phyloP scores from a whole-genome alignment of 2,888 invertebrate genomes.

The Agrotis exclamationis region DNA sequence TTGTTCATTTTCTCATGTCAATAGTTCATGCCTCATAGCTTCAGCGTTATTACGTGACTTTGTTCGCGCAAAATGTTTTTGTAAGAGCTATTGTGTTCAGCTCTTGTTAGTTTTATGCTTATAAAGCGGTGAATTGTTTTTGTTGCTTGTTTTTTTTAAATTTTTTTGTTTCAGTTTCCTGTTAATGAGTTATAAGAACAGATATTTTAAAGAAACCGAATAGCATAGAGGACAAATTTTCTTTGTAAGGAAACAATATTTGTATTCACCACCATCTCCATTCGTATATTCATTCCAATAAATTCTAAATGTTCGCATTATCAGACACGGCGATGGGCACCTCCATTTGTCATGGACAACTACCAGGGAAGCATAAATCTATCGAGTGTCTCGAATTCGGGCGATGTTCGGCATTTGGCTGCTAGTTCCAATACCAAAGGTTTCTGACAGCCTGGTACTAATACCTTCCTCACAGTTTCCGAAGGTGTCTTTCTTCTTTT shows the following conservation, averaged over 20 bases:
- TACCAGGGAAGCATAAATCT: conserved; percentile 58
- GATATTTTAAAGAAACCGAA: background rate
- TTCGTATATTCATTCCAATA: conserved; percentile 42
- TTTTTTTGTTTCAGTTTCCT: background rate
- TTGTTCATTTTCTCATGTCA: conserved; percentile 73
- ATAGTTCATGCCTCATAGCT: conserved; percentile 74
- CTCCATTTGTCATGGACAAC: conserved; percentile 56
- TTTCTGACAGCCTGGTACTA: conserved; percentile 38
- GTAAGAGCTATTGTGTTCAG: conserved; percentile 50
- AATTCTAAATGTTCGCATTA: conserved; percentile 51
- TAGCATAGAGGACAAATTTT: background rate
- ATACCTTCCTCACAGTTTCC: conserved; percentile 23
- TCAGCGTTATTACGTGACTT: conserved; percentile 68
- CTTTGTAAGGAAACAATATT: conserved; percentile 3
- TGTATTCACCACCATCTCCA: conserved; percentile 32
- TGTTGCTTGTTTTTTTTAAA: background rate
- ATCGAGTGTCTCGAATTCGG: conserved; percentile 49
- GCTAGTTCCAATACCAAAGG: conserved; percentile 31
- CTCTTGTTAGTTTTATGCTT: conserved; percentile 65
- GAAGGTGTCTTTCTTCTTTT: conserved; percentile 18
- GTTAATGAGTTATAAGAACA: background rate
- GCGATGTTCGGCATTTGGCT: conserved; percentile 38
- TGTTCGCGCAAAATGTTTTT: conserved; percentile 61
- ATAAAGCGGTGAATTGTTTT: conserved; percentile 35
- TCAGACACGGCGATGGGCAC: conserved; percentile 44